Conservation (phyloP, 2,888 invertebrate species). For the Lucinisca nassula region DNA sequence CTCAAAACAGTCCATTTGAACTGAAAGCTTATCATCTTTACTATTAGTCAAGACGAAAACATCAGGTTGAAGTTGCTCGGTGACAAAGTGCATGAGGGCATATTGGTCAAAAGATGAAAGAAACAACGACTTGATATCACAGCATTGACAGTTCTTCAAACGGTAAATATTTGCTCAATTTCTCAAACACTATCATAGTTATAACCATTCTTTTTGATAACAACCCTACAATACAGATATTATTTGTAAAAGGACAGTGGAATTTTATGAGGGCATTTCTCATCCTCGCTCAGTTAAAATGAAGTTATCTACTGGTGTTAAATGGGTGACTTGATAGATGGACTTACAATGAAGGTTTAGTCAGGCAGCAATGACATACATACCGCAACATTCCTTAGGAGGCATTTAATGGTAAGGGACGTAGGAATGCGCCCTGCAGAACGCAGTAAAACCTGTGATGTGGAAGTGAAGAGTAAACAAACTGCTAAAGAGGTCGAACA, state of each 20-base stretch:
- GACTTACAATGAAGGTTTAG: background rate
- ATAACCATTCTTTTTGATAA: background rate
- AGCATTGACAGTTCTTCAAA: background rate
- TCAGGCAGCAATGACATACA: background rate
- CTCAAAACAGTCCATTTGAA: too few relatives aligned
- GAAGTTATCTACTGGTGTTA: background rate
- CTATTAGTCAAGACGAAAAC: too few relatives aligned
- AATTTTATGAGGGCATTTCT: background rate
- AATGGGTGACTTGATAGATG: background rate
- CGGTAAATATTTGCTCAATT: background rate
- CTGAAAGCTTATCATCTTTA: too few relatives aligned
- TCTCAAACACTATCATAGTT: background rate
- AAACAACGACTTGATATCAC: background rate
- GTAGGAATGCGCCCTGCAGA: background rate
- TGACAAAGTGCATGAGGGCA: background rate
- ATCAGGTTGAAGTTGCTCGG: background rate
- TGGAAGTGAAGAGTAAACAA: background rate
- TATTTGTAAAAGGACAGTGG: background rate
- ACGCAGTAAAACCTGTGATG: background rate
- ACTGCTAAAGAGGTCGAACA: background rate
- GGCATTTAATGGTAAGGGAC: background rate
- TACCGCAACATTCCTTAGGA: background rate
- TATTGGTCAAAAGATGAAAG: background rate
- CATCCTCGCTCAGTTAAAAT: background rate
- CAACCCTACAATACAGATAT: background rate